These are phyloP conservation scores for Hirtodrosophila alboralis DNA, from an alignment of 2,888 invertebrate genomes.

Conservation along the genomic window DNA sequence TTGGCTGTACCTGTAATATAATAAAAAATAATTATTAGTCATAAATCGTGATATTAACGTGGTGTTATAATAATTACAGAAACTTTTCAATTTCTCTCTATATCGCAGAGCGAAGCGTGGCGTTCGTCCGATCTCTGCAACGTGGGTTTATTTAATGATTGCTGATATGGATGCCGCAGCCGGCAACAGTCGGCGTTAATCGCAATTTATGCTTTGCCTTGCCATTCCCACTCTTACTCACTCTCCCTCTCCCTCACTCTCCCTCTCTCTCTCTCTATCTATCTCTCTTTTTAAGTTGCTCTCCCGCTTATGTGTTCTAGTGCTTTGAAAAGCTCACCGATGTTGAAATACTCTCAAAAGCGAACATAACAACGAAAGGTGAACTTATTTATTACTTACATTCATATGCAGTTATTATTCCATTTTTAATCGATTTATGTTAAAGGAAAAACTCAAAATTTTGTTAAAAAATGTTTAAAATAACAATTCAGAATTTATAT, in stretches of 20 bases:
- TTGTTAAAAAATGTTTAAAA: not conserved
- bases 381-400: slow-evolving; percentile 11
- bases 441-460: slow-evolving; percentile 1
- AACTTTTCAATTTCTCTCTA: slow-evolving; percentile 42
- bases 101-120: not conserved
- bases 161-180: slow-evolving; percentile 22
- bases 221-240: slow-evolving; percentile 25
- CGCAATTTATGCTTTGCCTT: slow-evolving; percentile 64
- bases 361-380: not conserved
- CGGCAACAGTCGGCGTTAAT: slow-evolving; percentile 52
- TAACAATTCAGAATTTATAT: not conserved
- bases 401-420: slow-evolving; percentile 2
- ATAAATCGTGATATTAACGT: slow-evolving; percentile 3
- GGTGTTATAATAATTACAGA: slow-evolving; percentile 6
- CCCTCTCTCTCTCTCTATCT: slow-evolving; percentile 13
- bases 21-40: not conserved
- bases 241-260: slow-evolving; percentile 10
- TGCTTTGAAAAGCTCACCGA: slow-evolving; percentile 23
- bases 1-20: slow-evolving; percentile 52
- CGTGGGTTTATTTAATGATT: slow-evolving; percentile 64
- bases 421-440: slow-evolving; percentile 1
- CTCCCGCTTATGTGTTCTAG: too few relatives aligned
- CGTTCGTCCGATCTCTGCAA: slow-evolving; percentile 58
- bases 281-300: slow-evolving; percentile 7
- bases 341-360: slow-evolving; percentile 37